These are phyloP conservation scores for Pseudonaja textilis DNA, from an alignment of 2,113 vertebrate species.

Conservation along the genomic window DNA sequence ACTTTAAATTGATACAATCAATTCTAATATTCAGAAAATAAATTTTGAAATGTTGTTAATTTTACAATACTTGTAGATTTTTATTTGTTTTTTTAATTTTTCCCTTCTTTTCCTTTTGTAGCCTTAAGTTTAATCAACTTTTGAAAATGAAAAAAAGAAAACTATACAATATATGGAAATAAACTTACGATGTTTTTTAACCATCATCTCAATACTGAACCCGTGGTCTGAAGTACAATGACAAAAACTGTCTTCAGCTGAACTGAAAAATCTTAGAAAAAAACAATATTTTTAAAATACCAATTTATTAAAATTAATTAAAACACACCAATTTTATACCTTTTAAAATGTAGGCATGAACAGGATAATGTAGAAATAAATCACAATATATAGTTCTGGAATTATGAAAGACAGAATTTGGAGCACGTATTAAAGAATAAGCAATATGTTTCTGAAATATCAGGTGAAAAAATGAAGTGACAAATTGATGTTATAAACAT, in stretches of 20 bases:
- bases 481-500: neutral
- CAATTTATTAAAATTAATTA: too few relatives aligned
- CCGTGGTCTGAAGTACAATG: slow-evolving; percentile 85
- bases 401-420: neutral
- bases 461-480: neutral
- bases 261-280: slow-evolving; percentile 72
- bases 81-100: neutral
- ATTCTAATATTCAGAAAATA: neutral
- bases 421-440: neutral
- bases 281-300: neutral
- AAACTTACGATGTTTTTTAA: slow-evolving; percentile 79
- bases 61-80: neutral
- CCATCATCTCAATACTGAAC: slow-evolving; percentile 70
- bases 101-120: neutral
- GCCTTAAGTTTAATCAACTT: neutral
- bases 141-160: neutral
- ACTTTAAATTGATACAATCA: neutral
- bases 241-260: slow-evolving; percentile 76
- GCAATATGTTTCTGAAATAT: neutral
- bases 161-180: neutral
- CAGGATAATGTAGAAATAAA: neutral
- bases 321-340: neutral
- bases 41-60: neutral
- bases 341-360: neutral
- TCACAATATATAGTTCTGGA: neutral